A percentile compares a stretch with the other conserved stretches of the same genome.
phyloP scores from a whole-genome alignment of 1,140 invertebrate species.

The Bilobella aurantiaca region DNA sequence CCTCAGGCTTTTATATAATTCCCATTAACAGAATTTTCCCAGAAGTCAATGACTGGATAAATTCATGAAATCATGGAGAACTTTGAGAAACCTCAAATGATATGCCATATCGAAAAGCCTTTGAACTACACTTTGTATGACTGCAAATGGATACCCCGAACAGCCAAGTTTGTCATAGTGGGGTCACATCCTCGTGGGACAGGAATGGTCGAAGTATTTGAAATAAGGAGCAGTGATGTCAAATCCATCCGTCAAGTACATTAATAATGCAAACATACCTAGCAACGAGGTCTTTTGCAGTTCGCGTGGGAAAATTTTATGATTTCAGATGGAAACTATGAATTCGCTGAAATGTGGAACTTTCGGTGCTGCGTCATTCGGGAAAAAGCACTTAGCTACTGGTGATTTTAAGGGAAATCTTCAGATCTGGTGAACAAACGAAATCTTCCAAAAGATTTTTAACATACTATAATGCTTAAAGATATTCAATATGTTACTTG shows the following conservation, averaged over 20 bases:
- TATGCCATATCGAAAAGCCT: constrained; percentile 71
- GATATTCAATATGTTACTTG: too few relatives aligned
- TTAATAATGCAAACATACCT: too few relatives aligned
- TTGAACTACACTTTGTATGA: constrained; percentile 81
- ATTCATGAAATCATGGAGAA: too few relatives aligned
- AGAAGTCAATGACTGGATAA: too few relatives aligned
- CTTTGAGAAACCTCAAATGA: constrained; percentile 77
- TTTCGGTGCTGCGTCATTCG: constrained; percentile 72
- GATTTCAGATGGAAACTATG: constrained; percentile 53
- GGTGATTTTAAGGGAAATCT: constrained; percentile 82
- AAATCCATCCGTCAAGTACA: constrained; percentile 55
- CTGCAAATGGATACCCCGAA: constrained; percentile 86
- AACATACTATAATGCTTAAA: too few relatives aligned
- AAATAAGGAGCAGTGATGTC: constrained; percentile 62
- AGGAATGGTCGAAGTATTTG: constrained; percentile 75
- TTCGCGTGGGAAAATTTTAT: neutral
- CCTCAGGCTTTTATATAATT: too few relatives aligned
- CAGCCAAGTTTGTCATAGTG: constrained; percentile 78
- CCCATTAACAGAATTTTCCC: too few relatives aligned
- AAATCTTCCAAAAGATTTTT: too few relatives aligned
- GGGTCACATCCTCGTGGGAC: constrained; percentile 73
- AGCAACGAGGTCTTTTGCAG: too few relatives aligned
- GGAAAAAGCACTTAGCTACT: constrained; percentile 69
- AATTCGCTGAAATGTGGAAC: constrained; percentile 82
- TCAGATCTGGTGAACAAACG: constrained; percentile 76